A percentile compares a stretch with the other conserved stretches of the same genome.
phyloP scores from a whole-genome alignment of 2,888 invertebrate species.

The Lasius platythorax region DNA sequence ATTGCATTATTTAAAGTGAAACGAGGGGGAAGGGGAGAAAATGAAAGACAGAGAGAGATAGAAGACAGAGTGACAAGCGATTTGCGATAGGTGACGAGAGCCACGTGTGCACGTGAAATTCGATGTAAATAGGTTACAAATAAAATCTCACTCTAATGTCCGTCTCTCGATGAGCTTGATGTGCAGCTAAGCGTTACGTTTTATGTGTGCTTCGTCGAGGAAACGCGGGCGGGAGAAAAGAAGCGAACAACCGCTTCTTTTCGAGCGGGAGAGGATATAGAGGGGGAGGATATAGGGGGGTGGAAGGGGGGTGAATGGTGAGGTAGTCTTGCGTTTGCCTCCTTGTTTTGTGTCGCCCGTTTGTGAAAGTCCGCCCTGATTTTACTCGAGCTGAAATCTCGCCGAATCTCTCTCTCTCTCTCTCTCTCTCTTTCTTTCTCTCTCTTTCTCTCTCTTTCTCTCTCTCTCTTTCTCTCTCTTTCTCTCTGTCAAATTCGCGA shows the following conservation, averaged over 20 bases:
- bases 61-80: not conserved
- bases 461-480: no score
- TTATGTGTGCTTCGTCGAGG: slow-evolving; percentile 3
- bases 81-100: not conserved
- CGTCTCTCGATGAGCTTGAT: slow-evolving; percentile 43
- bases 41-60: not conserved
- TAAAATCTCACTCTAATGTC: slow-evolving; percentile 39
- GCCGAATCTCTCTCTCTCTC: not conserved
- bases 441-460: not conserved
- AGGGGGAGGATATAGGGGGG: no score
- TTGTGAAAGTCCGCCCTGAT: slow-evolving; percentile 44
- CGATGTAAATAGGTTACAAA: slow-evolving; percentile 46
- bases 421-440: no score
- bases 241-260: slow-evolving; percentile 3
- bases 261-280: not conserved
- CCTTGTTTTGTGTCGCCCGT: slow-evolving; percentile 23
- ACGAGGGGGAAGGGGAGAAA: not conserved
- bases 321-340: slow-evolving; percentile 8
- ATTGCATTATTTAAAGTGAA: slow-evolving; percentile 32
- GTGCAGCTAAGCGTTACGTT: slow-evolving; percentile 51
- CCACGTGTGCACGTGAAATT: slow-evolving; percentile 33
- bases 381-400: slow-evolving; percentile 17
- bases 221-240: not conserved
- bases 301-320: not conserved
- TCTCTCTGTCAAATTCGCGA: slow-evolving; percentile 1